Evolutionary conservation across 2,888 invertebrate genomes (phyloP).

Genomic region (Maniola hyperantus): DNA sequence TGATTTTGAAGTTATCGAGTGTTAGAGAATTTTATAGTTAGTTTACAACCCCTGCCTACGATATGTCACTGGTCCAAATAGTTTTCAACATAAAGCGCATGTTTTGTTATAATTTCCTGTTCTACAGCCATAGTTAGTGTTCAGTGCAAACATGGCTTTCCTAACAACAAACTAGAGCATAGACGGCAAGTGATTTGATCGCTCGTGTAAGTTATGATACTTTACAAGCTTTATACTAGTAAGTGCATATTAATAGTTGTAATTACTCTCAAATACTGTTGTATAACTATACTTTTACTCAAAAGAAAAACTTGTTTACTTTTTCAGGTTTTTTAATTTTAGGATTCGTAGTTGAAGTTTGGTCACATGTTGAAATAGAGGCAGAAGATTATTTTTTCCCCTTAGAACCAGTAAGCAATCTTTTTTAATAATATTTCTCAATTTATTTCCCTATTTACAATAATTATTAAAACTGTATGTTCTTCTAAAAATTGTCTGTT

Average conservation of each 20-base stretch:
- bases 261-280: background rate
- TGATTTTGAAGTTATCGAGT: too few relatives aligned
- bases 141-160: conserved; percentile 53
- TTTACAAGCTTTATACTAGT: conserved; percentile 60
- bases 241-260: conserved; percentile 43
- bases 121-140: conserved; percentile 53
- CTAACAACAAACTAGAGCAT: conserved; percentile 50
- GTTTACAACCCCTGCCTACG: conserved; percentile 47
- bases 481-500: too few relatives aligned
- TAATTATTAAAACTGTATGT: too few relatives aligned
- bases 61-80: conserved; percentile 49
- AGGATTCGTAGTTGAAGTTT: conserved; percentile 59
- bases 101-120: conserved; percentile 67
- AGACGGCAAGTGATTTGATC: conserved; percentile 43
- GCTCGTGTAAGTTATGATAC: conserved; percentile 59
- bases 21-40: conserved; percentile 29
- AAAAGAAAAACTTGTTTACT: conserved; percentile 4
- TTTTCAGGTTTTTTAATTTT: conserved; percentile 63
- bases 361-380: conserved; percentile 73
- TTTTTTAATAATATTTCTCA: background rate
- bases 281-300: background rate
- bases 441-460: background rate
- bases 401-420: conserved; percentile 63
- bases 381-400: conserved; percentile 78
- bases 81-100: conserved; percentile 52